Evolutionary conservation across 2,888 invertebrate species (phyloP), one percentile per base, ranked within the genome.

Genomic region (Argyresthia goedartella): DNA sequence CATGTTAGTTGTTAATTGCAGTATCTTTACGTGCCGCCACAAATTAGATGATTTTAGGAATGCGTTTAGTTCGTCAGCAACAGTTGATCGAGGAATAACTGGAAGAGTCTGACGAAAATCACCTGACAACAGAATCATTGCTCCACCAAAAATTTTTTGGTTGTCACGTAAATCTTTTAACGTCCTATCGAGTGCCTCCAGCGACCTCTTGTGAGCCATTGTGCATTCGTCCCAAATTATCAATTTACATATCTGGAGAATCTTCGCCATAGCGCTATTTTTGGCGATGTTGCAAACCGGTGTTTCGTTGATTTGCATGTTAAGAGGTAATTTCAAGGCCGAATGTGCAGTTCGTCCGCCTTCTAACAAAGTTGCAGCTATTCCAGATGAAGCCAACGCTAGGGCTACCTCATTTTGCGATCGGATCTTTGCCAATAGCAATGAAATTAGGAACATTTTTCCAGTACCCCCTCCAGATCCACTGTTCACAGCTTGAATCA

Each of bases 21-120:
- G n/a, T n/a, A n/a, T n/a, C n/a, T n/a, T n/a, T n/a, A n/a, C n/a
- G n/a, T n/a, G n/a, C n/a, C n/a, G n/a, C n/a, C n/a, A n/a, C n/a
- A n/a, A n/a, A 50, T 15, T 42, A 4, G 39, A 42, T 39, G 42
- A 50, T 15, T 50, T 41, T 8, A 41, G 25, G 42, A 41, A 50
- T 16, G 16, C 41, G 11, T 50, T 50, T 56, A 42, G 11, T 60
- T 61, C 62, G 47, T 62, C 62, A 50, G 62, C 63, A 52, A 51
- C 53, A 49, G 62, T 65, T 42, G 57, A 33, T n/a, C n/a, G n/a
- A n/a, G n/a, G n/a, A n/a, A n/a, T n/a, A n/a, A n/a, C n/a, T n/a
- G n/a, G n/a, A n/a, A 65, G 56, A 50, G 58, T 64, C 54, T 64
- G 63, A 16, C 63, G 57, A 55, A 65, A 65, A 60, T 66, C 65